phyloP scores from a whole-genome alignment of 2,113 vertebrate genomes.

The Pituophis catenifer region DNA sequence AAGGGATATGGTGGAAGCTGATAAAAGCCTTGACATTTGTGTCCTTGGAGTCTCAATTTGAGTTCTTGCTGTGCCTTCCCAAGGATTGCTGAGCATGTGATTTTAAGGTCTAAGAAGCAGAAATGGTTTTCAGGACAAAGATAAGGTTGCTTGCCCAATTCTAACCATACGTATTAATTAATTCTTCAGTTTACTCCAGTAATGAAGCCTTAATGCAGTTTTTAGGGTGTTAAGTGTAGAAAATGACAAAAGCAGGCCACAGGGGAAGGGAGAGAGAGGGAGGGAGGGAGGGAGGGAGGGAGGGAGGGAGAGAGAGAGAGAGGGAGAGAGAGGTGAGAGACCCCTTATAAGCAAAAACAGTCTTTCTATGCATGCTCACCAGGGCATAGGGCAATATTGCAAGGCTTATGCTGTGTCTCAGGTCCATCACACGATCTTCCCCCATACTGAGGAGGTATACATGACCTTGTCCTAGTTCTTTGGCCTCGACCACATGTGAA shows the following conservation, averaged over 20 bases:
- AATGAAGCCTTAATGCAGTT: background rate
- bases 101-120: background rate
- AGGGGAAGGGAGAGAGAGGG: background rate
- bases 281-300: background rate
- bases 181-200: background rate
- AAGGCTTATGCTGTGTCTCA: constrained; percentile 97
- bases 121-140: background rate
- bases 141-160: background rate
- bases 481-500: constrained; percentile 98
- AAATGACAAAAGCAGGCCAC: background rate
- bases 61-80: background rate
- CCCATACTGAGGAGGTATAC: constrained; percentile 93
- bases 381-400: constrained; percentile 99
- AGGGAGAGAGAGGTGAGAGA: background rate
- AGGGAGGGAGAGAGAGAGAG: background rate
- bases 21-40: background rate
- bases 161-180: background rate
- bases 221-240: background rate
- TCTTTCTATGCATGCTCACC: constrained; percentile 72
- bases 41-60: background rate
- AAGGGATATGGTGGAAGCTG: background rate
- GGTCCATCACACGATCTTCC: constrained; percentile 96
- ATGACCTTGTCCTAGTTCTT: constrained; percentile 94
- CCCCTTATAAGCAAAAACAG: constrained; percentile 41
- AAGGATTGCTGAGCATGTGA: background rate